These are phyloP conservation scores for Cantharis lateralis DNA, from an alignment of 2,888 invertebrate genomes.

Conservation along the genomic window DNA sequence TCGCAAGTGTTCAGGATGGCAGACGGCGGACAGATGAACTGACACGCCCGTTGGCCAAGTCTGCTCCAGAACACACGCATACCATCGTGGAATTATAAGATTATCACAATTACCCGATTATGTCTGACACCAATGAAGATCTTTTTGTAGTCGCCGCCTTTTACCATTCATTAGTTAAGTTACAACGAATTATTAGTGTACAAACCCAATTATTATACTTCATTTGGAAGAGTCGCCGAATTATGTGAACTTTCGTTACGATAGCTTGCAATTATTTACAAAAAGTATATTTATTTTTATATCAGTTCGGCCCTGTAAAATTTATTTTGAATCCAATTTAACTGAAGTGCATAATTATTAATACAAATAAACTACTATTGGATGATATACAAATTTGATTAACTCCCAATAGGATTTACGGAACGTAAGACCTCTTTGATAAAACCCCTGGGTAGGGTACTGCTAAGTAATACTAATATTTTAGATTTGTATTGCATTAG, in stretches of 20 bases:
- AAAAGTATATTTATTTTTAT: background rate
- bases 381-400: too few species aligned
- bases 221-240: background rate
- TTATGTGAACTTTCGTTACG: background rate
- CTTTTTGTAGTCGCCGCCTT: slow-evolving; percentile 25
- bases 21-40: slow-evolving; percentile 40
- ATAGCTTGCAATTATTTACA: background rate
- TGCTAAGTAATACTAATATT: too few species aligned
- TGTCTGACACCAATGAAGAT: slow-evolving; percentile 40
- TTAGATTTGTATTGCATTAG: too few species aligned
- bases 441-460: too few species aligned
- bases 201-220: background rate
- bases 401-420: too few species aligned
- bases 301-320: background rate
- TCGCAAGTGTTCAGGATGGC: slow-evolving; percentile 27
- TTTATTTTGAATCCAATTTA: too few species aligned
- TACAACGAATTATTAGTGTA: background rate
- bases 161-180: background rate
- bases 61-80: slow-evolving; percentile 35
- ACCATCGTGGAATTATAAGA: slow-evolving; percentile 41
- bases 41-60: slow-evolving; percentile 40
- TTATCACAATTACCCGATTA: slow-evolving; percentile 44
- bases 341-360: too few species aligned
- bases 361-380: too few species aligned
- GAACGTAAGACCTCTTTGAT: too few species aligned